Base-by-base conservation (phyloP, 1,140 invertebrate genomes). In the Drosophila bipectinata region DNA sequence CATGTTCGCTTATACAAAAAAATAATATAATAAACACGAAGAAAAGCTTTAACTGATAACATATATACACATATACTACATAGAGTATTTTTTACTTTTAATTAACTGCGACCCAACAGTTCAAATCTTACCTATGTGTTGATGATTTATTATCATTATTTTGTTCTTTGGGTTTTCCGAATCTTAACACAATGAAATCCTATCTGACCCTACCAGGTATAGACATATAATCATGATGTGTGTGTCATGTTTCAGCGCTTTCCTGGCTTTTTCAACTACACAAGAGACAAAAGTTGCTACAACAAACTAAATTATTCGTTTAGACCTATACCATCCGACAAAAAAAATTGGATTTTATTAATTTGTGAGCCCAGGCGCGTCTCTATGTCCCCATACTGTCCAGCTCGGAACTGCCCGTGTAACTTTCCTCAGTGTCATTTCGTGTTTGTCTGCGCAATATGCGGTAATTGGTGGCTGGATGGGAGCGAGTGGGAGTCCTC, bases 131-230 rank as follows among this genome's bases (percentile, higher is more conserved):
- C 90, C 85, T 59, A 91, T 97, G 97, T 92, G 98, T 98, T 15
- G 92, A 90, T 28, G 95, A 96, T 77, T 97, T 77, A 97, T 96
- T 52, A 98, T 97, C 96, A 98, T 98, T 82, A 96, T 94, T 2
- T 96, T 96, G 74, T 97, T 96, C 26, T 7, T 28, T 28, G 26
- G 26, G 2, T 21, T 2, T 21, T 21, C 3, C 21, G 21, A 21
- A 3, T 21, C 21, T 21, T 21, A 21, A 21, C 18, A 18, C 1
- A 18, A 18, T 18, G 18, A 18, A 18, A 18, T 18, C 21, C 21
- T 21, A 21, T 21, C 21, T 21, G 21, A 21, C 21, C 21, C 21
- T 3, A 21, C 7, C 5, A 6, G 26, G 26, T 28, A 28, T 5
- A 7, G 7, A 28, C 5, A 28, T 28, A 6, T 28, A 28, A 28